Conservation (phyloP, 2,888 invertebrate genomes). For the Amblyjoppa fuscipennis region DNA sequence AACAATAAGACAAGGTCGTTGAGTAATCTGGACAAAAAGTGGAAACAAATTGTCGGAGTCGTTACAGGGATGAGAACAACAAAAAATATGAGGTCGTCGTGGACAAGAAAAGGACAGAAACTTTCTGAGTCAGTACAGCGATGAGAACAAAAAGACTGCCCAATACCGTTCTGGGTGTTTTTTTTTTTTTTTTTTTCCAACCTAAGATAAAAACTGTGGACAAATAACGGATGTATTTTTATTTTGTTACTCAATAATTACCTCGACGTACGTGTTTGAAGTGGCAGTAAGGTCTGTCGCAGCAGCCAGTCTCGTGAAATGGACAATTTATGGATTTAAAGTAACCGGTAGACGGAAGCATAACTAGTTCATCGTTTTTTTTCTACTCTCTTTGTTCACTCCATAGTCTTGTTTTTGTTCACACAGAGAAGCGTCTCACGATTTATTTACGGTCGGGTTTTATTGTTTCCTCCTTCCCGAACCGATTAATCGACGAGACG, state of each 20-base stretch:
- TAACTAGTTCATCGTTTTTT: constrained; percentile 85
- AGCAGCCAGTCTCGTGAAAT: constrained; percentile 92
- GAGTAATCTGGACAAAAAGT: constrained; percentile 75
- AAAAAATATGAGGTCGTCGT: background rate
- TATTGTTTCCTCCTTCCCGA: background rate
- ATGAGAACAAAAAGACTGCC: too few species aligned
- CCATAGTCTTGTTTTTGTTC: constrained; percentile 19
- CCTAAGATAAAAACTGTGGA: constrained; percentile 28
- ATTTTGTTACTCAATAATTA: constrained; percentile 70
- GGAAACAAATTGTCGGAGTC: background rate
- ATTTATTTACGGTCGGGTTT: background rate
- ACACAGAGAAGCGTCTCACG: background rate
- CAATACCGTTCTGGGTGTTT: too few species aligned
- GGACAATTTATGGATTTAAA: constrained; percentile 95
- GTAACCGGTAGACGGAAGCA: constrained; percentile 96
- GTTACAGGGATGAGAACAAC: background rate
- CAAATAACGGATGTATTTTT: constrained; percentile 10
- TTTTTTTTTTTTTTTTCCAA: background rate
- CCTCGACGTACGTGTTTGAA: constrained; percentile 94
- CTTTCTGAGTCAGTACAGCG: too few species aligned
- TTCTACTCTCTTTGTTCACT: constrained; percentile 55
- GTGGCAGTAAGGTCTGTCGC: constrained; percentile 96
- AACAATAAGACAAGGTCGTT: too few species aligned
- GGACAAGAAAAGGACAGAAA: too few species aligned
- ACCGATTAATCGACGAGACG: background rate